Conservation (phyloP, 2,797 vertebrate genomes). For the Clamator glandarius region DNA sequence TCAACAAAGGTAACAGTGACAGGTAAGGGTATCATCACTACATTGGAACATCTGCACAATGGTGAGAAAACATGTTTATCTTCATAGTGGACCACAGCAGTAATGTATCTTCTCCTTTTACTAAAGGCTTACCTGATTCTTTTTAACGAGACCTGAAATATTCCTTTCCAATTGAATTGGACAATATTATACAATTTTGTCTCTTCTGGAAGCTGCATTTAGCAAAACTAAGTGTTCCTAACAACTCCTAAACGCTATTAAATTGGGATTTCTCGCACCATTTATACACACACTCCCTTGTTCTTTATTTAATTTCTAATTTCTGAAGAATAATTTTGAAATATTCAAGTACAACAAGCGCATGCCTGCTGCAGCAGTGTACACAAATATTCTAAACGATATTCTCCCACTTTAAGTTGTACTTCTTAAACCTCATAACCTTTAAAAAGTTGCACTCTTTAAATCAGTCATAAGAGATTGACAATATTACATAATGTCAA, state of each 20-base stretch:
- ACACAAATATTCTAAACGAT: not conserved
- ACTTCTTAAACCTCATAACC: not conserved
- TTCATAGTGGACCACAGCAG: not conserved
- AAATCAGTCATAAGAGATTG: not conserved
- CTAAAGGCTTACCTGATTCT: not conserved
- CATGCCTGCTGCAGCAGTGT: not conserved
- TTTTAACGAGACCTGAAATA: not conserved
- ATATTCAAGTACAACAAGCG: not conserved
- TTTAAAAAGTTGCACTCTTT: not conserved
- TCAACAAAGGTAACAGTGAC: not conserved
- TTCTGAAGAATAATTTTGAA: not conserved
- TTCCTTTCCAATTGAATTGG: not conserved
- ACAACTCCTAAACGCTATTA: not conserved
- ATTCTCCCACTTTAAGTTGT: not conserved
- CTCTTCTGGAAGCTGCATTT: not conserved
- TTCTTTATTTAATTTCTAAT: not conserved
- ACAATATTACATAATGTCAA: not conserved
- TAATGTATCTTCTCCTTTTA: not conserved
- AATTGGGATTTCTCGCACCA: not conserved
- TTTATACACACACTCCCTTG: not conserved
- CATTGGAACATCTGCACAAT: not conserved
- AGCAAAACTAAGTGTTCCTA: not conserved
- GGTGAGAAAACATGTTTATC: not conserved
- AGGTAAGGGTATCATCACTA: not conserved
- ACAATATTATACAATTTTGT: not conserved